Base-by-base conservation (phyloP, 2,888 invertebrate genomes). In the Caradrina kadenii region DNA sequence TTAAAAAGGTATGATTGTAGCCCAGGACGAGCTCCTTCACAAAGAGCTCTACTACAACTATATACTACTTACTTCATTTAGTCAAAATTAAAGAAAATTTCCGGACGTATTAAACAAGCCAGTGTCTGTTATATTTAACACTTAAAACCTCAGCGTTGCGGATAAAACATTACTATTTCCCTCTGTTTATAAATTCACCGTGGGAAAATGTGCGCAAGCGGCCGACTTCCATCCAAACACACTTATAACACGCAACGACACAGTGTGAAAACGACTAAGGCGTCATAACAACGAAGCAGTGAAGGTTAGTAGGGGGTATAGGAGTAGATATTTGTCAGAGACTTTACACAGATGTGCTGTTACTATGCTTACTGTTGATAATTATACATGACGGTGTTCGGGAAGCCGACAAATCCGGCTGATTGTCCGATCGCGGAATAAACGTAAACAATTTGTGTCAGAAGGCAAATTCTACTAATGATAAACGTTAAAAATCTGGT, bases 181-280 rank as follows among this genome's bases (percentile, higher is more conserved):
- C 85, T 81, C 75, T 89, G 91, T 92, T 93, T 91, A 91, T 88
- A 90, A 90, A 89, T 85, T 54, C 70, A 76, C 61, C 92, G 93
- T 94, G 93, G 89, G 94, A 93, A 93, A 89, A 86, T 84, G 59
- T 69, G 68, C 69, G 76, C 61, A 77, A 78, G 81, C 73, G 55
- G 54, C 76, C 59, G 75, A 75, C 80, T 85, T 76, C 74, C 66
- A 81, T 77, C 67, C 61, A 68, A 64, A 68, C 53, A 60, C 22
- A 63, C 59, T 35, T 60, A 56, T 75, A 72, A 77, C 70, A 79
- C 54, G 79, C 63, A 69, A 52, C 48, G 65, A 62, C 56, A 67
- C 50, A 67, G 64, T 77, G 69, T 59, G 31, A 66, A 66, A 26
- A 50, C 10, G 15, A 39, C 11, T n/a, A 19, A 17, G 19, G 15